Evolutionary conservation across 2,797 vertebrate species (phyloP).

Genomic region (Rhinatrema bivittatum): DNA sequence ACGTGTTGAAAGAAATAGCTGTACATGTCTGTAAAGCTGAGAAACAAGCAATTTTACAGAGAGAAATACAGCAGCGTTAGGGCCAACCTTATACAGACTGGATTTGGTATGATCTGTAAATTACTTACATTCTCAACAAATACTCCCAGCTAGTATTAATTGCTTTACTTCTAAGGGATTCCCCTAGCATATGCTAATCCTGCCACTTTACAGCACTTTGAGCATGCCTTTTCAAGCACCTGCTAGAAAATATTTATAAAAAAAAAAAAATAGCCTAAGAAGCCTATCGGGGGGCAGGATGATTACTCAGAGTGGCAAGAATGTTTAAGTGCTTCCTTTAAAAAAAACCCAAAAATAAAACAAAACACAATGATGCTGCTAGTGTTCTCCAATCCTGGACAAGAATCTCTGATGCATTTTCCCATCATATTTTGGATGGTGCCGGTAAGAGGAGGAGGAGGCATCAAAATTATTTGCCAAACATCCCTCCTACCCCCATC

Average conservation of each 20-base stretch:
- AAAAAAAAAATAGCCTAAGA: too few species aligned
- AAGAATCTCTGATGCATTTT: slow-evolving; percentile 23
- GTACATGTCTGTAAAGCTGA: slow-evolving; percentile 17
- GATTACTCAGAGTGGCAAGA: slow-evolving; percentile 49
- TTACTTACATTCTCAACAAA: slow-evolving; percentile 26
- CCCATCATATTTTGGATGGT: slow-evolving; percentile 38
- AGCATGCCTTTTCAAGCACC: slow-evolving; percentile 32
- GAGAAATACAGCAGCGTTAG: slow-evolving; percentile 42
- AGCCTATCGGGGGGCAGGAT: slow-evolving; percentile 19
- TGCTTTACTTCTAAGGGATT: slow-evolving; percentile 22
- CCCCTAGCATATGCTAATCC: slow-evolving; percentile 23
- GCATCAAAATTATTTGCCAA: slow-evolving; percentile 11
- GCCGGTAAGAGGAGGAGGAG: too few species aligned
- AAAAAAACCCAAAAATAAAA: too few species aligned
- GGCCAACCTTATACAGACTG: slow-evolving; percentile 35
- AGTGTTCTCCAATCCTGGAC: slow-evolving; percentile 25
- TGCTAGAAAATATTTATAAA: too few species aligned
- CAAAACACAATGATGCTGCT: slow-evolving; percentile 13
- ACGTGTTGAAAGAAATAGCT: slow-evolving; percentile 2
- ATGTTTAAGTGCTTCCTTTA: slow-evolving; percentile 53
- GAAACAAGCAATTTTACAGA: slow-evolving; percentile 30
- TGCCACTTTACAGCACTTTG: slow-evolving; percentile 36
- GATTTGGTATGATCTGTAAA: slow-evolving; percentile 30
- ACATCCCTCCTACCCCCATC: too few species aligned
- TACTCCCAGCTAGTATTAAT: slow-evolving; percentile 21